These are phyloP conservation scores for Periphyllus acericola DNA, from an alignment of 2,888 invertebrate species.

Conservation along the genomic window DNA sequence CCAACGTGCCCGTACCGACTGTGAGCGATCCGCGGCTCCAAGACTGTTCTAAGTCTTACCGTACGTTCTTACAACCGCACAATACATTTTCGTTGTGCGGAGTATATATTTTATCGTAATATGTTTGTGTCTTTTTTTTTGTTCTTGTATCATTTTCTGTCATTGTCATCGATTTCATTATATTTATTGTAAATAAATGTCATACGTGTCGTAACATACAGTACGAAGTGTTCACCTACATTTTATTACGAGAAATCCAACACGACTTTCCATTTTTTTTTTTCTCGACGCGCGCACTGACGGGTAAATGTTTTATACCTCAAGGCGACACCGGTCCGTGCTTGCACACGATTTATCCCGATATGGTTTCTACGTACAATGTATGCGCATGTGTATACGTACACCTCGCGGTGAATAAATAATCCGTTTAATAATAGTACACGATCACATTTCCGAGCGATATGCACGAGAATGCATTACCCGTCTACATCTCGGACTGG, in stretches of 20 bases:
- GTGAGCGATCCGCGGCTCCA: neutral
- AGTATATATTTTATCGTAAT: too few species aligned
- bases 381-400: neutral
- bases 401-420: neutral
- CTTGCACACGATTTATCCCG: neutral
- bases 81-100: neutral
- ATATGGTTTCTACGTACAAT: neutral
- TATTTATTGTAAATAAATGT: constrained; percentile 51
- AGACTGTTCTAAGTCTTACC: constrained; percentile 34
- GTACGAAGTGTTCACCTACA: neutral
- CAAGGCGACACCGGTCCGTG: neutral
- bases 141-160: neutral
- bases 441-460: neutral
- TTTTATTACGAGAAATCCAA: constrained; percentile 6
- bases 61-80: neutral
- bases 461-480: neutral
- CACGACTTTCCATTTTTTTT: constrained; percentile 30
- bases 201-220: constrained; percentile 16
- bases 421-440: neutral
- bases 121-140: neutral
- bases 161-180: constrained; percentile 32
- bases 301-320: neutral
- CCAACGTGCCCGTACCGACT: neutral
- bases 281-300: neutral
- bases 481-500: neutral